phyloP scores from a whole-genome alignment of 2,797 vertebrate genomes.

The Sebastes paucispinis region DNA sequence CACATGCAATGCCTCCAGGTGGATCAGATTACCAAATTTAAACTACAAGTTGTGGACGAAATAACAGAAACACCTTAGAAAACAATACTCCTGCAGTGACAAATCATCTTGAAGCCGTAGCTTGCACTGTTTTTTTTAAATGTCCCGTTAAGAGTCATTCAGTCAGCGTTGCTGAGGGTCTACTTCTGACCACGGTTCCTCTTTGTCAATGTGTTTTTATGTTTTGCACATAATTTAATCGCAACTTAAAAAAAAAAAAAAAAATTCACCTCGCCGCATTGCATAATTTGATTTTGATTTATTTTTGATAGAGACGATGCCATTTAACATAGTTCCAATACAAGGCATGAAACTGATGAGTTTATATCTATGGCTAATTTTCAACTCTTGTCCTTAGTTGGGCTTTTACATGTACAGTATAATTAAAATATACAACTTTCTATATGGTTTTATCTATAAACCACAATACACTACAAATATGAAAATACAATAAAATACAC shows the following conservation, averaged over 20 bases:
- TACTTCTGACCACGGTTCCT: not conserved
- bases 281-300: not conserved
- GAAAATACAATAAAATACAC: fast-evolving
- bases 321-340: too few species aligned
- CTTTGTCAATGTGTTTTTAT: not conserved
- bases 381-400: too few species aligned
- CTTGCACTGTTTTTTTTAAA: not conserved
- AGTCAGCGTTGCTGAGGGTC: not conserved
- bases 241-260: too few species aligned
- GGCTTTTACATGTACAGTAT: too few species aligned
- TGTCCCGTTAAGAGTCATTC: not conserved
- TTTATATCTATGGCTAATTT: too few species aligned
- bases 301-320: too few species aligned
- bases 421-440: too few species aligned
- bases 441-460: too few species aligned
- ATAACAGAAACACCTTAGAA: not conserved
- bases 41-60: not conserved
- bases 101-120: not conserved
- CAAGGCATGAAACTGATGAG: too few species aligned
- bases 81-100: not conserved
- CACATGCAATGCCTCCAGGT: not conserved
- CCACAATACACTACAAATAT: too few species aligned
- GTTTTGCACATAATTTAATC: conserved; percentile 1
- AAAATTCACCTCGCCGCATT: not conserved
- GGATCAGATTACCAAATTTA: not conserved